Conservation (phyloP, 2,113 vertebrate species). For the Origma solitaria region DNA sequence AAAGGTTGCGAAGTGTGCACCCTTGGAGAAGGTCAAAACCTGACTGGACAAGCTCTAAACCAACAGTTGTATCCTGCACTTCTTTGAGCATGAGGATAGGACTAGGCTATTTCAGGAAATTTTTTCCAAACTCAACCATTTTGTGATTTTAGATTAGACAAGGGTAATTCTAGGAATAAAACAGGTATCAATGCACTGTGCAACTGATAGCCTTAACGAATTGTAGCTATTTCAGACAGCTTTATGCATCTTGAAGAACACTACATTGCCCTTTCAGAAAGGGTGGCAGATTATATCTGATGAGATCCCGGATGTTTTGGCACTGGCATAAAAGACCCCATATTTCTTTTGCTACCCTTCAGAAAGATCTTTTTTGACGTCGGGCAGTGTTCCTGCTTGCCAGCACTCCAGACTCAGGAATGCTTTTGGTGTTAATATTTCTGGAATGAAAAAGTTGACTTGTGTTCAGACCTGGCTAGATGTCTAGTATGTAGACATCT, state of each 20-base stretch:
- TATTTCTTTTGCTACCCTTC: neutral
- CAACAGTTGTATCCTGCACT: neutral
- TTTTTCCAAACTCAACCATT: neutral
- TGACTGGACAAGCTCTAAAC: neutral
- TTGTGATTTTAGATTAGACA: neutral
- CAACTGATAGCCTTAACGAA: neutral
- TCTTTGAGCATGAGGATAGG: neutral
- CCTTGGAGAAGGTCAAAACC: neutral
- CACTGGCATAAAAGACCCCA: neutral
- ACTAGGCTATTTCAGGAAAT: neutral
- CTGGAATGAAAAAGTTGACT: neutral
- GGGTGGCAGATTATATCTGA: neutral
- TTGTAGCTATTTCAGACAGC: neutral
- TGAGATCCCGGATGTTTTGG: neutral
- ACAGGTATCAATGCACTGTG: neutral
- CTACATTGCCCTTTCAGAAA: neutral
- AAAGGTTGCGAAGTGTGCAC: neutral
- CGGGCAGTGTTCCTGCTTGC: neutral
- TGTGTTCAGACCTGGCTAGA: neutral
- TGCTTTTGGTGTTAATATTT: neutral
- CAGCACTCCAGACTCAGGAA: neutral
- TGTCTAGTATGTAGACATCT: neutral
- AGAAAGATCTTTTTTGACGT: neutral
- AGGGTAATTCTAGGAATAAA: neutral
- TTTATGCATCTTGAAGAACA: neutral